Evolutionary conservation across 2,113 vertebrate genomes (phyloP), one percentile per base, ranked within the genome.

Genomic region (Cryptomyrus ogoouensis): DNA sequence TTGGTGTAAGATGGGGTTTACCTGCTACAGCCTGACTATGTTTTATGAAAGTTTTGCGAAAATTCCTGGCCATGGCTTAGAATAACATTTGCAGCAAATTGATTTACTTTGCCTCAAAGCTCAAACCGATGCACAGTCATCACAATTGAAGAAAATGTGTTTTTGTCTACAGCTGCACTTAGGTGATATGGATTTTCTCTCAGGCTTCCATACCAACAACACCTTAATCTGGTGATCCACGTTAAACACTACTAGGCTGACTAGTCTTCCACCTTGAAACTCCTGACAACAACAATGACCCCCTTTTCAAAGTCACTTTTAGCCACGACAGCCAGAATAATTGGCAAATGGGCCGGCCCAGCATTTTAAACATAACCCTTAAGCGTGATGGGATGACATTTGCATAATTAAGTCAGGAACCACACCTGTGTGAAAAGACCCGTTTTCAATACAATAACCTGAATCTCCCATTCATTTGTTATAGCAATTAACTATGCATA

Each of bases 261-360:
- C 74, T 80, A 80, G 74, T 80, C 74, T 42, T 80, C 74, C 74
- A 80, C 74, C 74, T 80, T 80, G 74, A 80, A 80, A 80, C 74
- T 80, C 74, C 35, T 80, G 74, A 80, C 17, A 42, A 80, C 74
- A 42, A 80, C 31, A 70, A 31, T 70, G 62, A 70, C 74, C 74
- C 74, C 15, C n/a, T 35, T 80, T 80, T 80, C 74, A 80, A 80
- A 80, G 74, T 80, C 74, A 80, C 74, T 42, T 80, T 42, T 80
- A 42, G 35, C 74, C 74, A 35, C 39, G 35, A 19, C 74, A 80
- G 74, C 74, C 74, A 80, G 42, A 80, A 80, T 80, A 80, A 80
- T 80, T 80, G 74, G 35, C 74, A 80, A 80, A 80, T 80, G 74
- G 74, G 74, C 74, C 74, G 74, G 74, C 74, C 74, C 74, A 80